Evolutionary conservation across 2,888 invertebrate genomes (phyloP), one percentile per base, ranked within the genome.

Genomic region (Rhyacophila evoluta): DNA sequence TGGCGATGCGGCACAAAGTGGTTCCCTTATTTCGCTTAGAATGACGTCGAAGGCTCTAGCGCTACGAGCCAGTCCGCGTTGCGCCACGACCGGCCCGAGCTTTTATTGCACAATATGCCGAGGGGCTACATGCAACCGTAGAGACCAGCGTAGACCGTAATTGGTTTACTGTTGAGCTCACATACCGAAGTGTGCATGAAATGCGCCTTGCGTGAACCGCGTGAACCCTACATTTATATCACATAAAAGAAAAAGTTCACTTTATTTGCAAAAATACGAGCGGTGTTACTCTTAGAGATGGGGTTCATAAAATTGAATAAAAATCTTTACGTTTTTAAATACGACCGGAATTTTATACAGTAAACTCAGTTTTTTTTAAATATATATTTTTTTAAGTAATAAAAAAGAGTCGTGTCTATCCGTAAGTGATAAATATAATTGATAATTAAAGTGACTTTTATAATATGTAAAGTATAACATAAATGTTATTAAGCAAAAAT

Each of bases 91-190:
- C 25, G 10, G 8, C 55, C 8, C 15, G 15, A 25, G 55, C 55
- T 55, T 55, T 55, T 55, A 55, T 55, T 55, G 55, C 55, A 55
- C 55, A 55, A 19, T 55, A 55, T 33, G 29, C 6, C 29, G 2
- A 33, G 4, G 29, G 29, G 29, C 29, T 33, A 33, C 4, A 33
- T 6, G 29, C 29, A 55, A 10, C 10, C 55, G 25, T 55, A 19
- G 55, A 55, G 55, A 10, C 55, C 19, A 19, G 55, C 25, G 55
- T 55, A 55, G 25, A 55, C 55, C 25, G 55, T 55, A 55, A 55
- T 55, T 55, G 55, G 55, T 19, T 55, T 55, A 55, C 19, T 55
- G 19, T 55, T 55, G 55, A 55, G 55, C 55, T 55, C 55, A 55
- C 15, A 55, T 55, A 19, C 55, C 55, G 55, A 55, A 55, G 55